A percentile compares a stretch with the other conserved stretches of the same genome.
Evolutionary conservation across 2,888 invertebrate genomes (phyloP).

Genomic region (Raillietiella orientalis): DNA sequence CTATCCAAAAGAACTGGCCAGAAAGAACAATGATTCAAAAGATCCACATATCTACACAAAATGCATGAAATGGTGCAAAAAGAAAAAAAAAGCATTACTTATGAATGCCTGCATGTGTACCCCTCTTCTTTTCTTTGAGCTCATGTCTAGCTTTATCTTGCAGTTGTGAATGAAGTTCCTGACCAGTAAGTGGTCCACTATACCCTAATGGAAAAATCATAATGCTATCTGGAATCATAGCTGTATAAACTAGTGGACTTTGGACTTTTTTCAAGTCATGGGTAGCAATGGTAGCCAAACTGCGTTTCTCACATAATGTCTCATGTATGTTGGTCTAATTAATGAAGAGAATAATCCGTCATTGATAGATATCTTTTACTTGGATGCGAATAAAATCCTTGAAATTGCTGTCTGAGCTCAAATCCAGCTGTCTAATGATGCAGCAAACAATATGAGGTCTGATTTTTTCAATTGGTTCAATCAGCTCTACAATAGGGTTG

Average conservation of each 20-base stretch:
- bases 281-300: conserved; percentile 44
- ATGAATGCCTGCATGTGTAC: conserved; percentile 44
- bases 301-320: conserved; percentile 38
- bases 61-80: no score
- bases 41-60: conserved; percentile 26
- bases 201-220: conserved; percentile 30
- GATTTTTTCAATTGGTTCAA: no score
- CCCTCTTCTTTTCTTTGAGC: conserved; percentile 52
- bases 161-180: conserved; percentile 28
- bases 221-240: conserved; percentile 25
- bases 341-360: background rate
- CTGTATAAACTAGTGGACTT: conserved; percentile 27
- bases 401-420: conserved; percentile 25
- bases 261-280: conserved; percentile 34
- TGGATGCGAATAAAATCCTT: conserved; percentile 43
- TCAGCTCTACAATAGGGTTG: no score
- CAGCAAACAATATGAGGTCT: conserved; percentile 39
- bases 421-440: conserved; percentile 25
- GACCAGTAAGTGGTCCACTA: conserved; percentile 23
- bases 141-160: conserved; percentile 39
- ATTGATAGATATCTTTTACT: conserved; percentile 7
- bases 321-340: conserved; percentile 35
- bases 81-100: conserved; percentile 16
- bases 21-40: conserved; percentile 33
- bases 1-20: conserved; percentile 37